Evolutionary conservation across 2,113 vertebrate genomes (phyloP).

Genomic region (Hippopotamus amphibius): DNA sequence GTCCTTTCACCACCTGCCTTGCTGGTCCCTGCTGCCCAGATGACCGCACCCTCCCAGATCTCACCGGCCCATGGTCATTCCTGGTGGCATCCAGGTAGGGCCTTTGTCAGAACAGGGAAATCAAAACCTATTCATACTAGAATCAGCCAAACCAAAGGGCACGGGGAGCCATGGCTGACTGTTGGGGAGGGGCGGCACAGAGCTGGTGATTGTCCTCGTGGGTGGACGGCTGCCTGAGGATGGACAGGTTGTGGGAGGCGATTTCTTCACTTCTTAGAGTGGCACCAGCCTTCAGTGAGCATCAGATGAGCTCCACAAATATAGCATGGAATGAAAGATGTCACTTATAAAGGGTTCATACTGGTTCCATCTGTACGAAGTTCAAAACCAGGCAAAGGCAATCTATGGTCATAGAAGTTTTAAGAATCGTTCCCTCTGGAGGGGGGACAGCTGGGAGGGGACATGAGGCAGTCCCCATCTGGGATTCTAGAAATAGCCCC

Average conservation of each 20-base stretch:
- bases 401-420: neutral
- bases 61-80: no score
- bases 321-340: neutral
- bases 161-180: neutral
- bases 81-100: neutral
- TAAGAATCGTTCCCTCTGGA: neutral
- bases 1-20: neutral
- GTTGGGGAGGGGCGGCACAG: neutral
- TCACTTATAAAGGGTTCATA: neutral
- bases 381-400: neutral
- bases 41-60: neutral
- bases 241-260: neutral
- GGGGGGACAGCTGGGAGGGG: neutral
- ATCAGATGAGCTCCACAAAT: no score
- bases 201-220: neutral
- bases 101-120: neutral
- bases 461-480: accelerated
- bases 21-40: neutral
- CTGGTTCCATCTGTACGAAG: neutral
- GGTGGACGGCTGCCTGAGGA: neutral
- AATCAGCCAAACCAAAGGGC: neutral
- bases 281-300: neutral
- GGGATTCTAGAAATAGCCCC: neutral
- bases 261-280: neutral
- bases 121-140: neutral